Conservation (phyloP, 2,797 vertebrate genomes). For the Muscicapa comitata region DNA sequence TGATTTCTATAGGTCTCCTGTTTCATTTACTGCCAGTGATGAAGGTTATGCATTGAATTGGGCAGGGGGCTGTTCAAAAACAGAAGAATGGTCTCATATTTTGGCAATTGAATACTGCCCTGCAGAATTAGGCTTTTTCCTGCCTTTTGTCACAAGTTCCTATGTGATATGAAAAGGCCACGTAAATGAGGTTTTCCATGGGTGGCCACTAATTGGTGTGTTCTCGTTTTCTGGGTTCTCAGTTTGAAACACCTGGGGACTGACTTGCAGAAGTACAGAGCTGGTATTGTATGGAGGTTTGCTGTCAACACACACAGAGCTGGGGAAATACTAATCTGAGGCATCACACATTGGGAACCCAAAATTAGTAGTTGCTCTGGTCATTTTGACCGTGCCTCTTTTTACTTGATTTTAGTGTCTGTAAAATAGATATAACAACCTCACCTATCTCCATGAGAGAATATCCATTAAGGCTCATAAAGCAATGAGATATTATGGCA, state of each 20-base stretch:
- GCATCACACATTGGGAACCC: background rate
- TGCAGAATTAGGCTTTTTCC: conserved; percentile 25
- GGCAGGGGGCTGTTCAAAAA: background rate
- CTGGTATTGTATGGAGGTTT: background rate
- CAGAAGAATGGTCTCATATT: conserved; percentile 28
- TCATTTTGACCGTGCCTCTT: conserved; percentile 6
- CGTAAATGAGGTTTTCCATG: conserved; percentile 26
- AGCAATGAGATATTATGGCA: background rate
- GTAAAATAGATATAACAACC: background rate
- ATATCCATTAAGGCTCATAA: background rate
- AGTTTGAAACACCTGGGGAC: conserved; percentile 35
- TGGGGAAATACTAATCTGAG: background rate
- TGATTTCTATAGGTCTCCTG: conserved; percentile 14
- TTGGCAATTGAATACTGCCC: conserved; percentile 19
- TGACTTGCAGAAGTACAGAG: background rate
- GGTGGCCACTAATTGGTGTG: conserved; percentile 38
- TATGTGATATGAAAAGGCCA: background rate
- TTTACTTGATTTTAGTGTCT: background rate
- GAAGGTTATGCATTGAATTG: conserved; percentile 43
- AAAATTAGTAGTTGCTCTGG: background rate
- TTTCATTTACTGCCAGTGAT: background rate
- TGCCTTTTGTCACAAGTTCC: conserved; percentile 12
- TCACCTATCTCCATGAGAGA: background rate
- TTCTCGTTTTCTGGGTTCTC: conserved; percentile 24
- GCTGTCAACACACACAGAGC: background rate